These are phyloP conservation scores for Eurytoma californica DNA, from an alignment of 2,888 invertebrate genomes.

Conservation along the genomic window DNA sequence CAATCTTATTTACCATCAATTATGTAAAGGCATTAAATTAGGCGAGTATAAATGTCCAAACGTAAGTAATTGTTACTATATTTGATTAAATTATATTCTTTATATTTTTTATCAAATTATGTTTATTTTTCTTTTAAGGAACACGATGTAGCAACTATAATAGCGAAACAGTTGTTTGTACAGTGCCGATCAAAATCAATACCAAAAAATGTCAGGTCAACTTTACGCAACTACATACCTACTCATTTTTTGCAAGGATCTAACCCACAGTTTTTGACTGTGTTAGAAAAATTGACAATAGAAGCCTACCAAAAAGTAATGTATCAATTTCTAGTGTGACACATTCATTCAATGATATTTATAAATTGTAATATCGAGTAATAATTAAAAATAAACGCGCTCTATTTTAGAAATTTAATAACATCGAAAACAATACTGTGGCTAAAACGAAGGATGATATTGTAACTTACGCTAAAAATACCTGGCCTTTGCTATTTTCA, in stretches of 20 bases:
- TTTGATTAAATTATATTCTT: not conserved
- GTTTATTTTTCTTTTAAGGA: constrained; percentile 75
- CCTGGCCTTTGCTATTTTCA: constrained; percentile 96
- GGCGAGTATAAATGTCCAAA: constrained; percentile 92
- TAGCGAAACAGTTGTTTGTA: constrained; percentile 93
- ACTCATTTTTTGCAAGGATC: constrained; percentile 81
- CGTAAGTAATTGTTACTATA: constrained; percentile 54
- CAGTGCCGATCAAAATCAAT: constrained; percentile 85
- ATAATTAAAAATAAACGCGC: not conserved
- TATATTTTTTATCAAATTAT: not conserved
- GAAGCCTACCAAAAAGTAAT: constrained; percentile 81
- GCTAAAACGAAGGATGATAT: constrained; percentile 91
- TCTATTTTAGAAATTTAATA: constrained; percentile 80
- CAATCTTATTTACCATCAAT: constrained; percentile 91
- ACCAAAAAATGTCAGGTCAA: constrained; percentile 81
- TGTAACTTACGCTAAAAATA: constrained; percentile 91
- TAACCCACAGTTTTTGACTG: constrained; percentile 79
- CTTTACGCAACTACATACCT: constrained; percentile 88
- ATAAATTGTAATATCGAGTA: not conserved
- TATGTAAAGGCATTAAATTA: constrained; percentile 90
- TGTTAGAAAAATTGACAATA: constrained; percentile 85
- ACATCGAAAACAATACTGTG: constrained; percentile 81
- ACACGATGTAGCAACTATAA: constrained; percentile 90
- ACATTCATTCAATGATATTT: too few species aligned
- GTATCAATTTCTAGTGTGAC: not conserved